Evolutionary conservation across 2,113 vertebrate species (phyloP).

Genomic region (Hipposideros armiger): DNA sequence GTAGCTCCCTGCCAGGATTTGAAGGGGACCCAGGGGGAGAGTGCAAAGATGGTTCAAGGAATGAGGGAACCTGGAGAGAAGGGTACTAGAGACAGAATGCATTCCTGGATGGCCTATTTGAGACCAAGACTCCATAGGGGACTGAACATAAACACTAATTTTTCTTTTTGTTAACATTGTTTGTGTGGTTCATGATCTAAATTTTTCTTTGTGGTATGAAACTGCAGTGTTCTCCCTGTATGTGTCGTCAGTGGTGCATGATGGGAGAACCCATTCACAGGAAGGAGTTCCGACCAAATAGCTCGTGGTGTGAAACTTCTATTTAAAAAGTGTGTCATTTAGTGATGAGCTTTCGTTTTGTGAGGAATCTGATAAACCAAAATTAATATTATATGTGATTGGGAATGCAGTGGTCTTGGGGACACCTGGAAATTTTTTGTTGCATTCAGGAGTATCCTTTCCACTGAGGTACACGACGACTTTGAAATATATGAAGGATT

Average conservation of each 20-base stretch:
- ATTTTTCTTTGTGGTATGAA: not conserved
- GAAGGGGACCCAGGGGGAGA: not conserved
- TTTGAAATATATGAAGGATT: not conserved
- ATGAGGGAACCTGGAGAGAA: not conserved
- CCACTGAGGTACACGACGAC: not conserved
- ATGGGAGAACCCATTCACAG: not conserved
- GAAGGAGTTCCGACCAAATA: not conserved
- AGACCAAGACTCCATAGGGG: not conserved
- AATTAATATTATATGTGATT: not conserved
- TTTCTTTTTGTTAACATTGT: not conserved
- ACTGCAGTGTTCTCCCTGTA: not conserved
- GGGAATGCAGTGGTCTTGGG: not conserved
- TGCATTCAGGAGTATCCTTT: not conserved
- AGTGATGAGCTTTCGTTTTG: not conserved
- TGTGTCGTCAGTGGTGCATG: not conserved
- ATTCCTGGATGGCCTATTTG: not conserved
- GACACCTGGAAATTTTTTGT: not conserved
- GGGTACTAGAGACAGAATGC: not conserved
- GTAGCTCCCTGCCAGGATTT: not conserved
- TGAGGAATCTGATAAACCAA: not conserved
- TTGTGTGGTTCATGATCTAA: not conserved
- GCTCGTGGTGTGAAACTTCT: not conserved
- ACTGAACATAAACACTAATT: not conserved
- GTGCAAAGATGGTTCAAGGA: not conserved
- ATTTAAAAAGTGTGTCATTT: not conserved